Percentiles rank a stretch among this genome's conserved stretches.
Conservation (phyloP, 1,140 invertebrate genomes). For the Drosophila bocki region DNA sequence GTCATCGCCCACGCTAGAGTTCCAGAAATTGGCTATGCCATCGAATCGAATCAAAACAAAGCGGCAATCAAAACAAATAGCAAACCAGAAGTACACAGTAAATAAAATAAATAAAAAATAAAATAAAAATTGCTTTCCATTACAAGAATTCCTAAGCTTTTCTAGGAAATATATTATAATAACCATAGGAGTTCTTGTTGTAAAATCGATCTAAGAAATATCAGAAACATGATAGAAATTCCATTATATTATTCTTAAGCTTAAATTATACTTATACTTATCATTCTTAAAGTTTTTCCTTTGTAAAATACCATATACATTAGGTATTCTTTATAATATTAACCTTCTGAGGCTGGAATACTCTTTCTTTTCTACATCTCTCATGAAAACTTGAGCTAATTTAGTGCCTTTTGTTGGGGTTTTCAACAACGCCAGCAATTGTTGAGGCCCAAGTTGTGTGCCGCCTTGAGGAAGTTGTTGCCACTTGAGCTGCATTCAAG, state of each 20-base stretch:
- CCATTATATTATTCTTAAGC: too few relatives aligned
- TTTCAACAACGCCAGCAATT: slow-evolving; percentile 29
- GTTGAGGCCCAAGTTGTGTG: slow-evolving; percentile 21
- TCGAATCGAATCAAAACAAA: slow-evolving; percentile 52
- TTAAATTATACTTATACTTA: too few relatives aligned
- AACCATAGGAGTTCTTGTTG: neutral
- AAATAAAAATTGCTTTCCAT: too few relatives aligned
- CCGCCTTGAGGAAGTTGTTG: slow-evolving; percentile 40
- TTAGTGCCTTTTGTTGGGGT: slow-evolving; percentile 30
- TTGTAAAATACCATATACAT: neutral
- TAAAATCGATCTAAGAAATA: neutral
- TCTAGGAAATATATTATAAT: too few relatives aligned
- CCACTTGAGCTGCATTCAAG: slow-evolving; percentile 18
- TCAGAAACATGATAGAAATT: neutral
- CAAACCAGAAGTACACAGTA: neutral
- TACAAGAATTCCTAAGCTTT: too few relatives aligned
- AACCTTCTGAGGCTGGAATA: neutral
- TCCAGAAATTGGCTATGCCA: slow-evolving; percentile 47
- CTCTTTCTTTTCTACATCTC: neutral
- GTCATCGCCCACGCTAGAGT: slow-evolving; percentile 49
- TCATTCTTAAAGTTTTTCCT: neutral
- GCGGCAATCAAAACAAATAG: slow-evolving; percentile 41
- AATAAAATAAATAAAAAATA: too few relatives aligned
- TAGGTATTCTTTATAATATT: too few relatives aligned
- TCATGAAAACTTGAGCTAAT: slow-evolving; percentile 14